phyloP scores from a whole-genome alignment of 2,797 vertebrate species.

The Leuciscus waleckii region DNA sequence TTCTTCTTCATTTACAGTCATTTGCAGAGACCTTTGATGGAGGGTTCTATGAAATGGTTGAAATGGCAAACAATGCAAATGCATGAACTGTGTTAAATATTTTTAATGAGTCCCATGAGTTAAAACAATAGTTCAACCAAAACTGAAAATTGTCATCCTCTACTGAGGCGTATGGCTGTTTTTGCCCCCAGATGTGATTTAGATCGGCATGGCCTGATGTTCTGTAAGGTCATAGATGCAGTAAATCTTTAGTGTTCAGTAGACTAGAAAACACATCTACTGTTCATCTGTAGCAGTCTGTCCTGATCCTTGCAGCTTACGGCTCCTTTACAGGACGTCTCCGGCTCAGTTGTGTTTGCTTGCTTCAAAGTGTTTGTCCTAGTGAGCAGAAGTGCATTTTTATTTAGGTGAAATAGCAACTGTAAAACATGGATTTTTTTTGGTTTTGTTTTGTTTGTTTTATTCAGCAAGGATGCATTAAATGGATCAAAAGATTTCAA shows the following conservation, averaged over 20 bases:
- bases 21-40: not conserved
- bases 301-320: conserved; percentile 14
- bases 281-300: conserved; percentile 19
- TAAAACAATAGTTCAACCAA: not conserved
- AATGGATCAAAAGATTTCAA: too few relatives aligned
- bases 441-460: too few relatives aligned
- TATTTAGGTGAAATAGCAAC: not conserved
- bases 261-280: conserved; percentile 46
- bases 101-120: not conserved
- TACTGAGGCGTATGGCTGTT: not conserved
- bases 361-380: not conserved
- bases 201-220: conserved; percentile 12
- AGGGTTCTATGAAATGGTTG: too few relatives aligned
- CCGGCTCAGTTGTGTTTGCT: not conserved
- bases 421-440: too few relatives aligned
- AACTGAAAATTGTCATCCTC: not conserved
- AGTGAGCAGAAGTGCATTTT: not conserved
- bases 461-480: too few relatives aligned
- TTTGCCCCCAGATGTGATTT: conserved; percentile 12
- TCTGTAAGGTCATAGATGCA: conserved; percentile 17
- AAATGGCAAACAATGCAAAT: not conserved
- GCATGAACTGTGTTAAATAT: not conserved
- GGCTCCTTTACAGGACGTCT: not conserved
- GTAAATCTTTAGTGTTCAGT: conserved; percentile 31
- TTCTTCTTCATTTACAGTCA: not conserved